Conservation (phyloP, 1,140 invertebrate species). For the Onthophagus taurus region DNA sequence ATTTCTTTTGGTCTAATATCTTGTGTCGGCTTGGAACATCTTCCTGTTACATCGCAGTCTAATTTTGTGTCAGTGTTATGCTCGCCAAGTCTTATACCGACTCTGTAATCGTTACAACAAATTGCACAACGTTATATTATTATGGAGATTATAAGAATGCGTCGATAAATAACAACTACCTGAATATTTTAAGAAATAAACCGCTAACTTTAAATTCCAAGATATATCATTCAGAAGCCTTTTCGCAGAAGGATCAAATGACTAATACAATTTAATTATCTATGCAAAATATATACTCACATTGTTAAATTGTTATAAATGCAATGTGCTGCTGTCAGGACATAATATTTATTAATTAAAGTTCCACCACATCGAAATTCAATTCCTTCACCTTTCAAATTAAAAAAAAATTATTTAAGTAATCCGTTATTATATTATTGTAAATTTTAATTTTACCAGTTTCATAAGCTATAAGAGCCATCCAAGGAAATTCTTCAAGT, state of each 20-base stretch:
- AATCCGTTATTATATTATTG: neutral
- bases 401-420: neutral
- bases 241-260: neutral
- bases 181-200: slow-evolving; percentile 6
- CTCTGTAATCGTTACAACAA: slow-evolving; percentile 18
- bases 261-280: slow-evolving; percentile 6
- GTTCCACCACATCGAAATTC: slow-evolving; percentile 47
- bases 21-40: slow-evolving; percentile 29
- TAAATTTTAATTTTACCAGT: slow-evolving; percentile 18
- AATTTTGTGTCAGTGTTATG: slow-evolving; percentile 28
- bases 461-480: slow-evolving; percentile 40
- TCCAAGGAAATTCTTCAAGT: slow-evolving; percentile 47
- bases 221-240: neutral
- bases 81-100: slow-evolving; percentile 31
- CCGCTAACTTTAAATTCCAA: slow-evolving; percentile 1
- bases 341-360: slow-evolving; percentile 43
- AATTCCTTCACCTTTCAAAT: slow-evolving; percentile 18
- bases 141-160: too few relatives aligned
- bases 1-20: slow-evolving; percentile 29
- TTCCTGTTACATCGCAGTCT: slow-evolving; percentile 25
- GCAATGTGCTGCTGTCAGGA: slow-evolving; percentile 48
- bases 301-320: slow-evolving; percentile 21
- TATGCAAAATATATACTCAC: too few relatives aligned
- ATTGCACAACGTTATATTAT: too few relatives aligned
- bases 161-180: too few relatives aligned